Base-by-base conservation (phyloP, 2,888 invertebrate species). In the Caenorhabditis parvicauda region DNA sequence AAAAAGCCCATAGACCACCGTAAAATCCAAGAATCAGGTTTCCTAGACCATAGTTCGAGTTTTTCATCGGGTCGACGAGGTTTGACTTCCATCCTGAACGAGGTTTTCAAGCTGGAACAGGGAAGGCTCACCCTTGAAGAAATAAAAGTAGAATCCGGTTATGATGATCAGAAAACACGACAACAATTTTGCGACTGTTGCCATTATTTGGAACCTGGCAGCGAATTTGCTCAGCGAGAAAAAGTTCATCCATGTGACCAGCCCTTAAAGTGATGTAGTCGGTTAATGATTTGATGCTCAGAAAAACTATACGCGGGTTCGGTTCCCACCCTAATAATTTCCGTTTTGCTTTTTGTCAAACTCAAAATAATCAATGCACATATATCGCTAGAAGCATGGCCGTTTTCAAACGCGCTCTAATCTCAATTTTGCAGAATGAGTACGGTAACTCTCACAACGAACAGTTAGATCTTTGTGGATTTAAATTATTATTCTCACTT, bases 171-270 rank as follows among this genome's bases (percentile, higher is more conserved):
- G 54, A 3, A 65, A 70, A 54, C 78, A 79, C 1, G 75, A 67
- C 24, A 75, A 53, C 22, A 77, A 54, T 48, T 79, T 79, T 12
- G 79, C 79, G 7, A 76, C 63, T 6, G 79, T 79, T 21, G 78
- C 79, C n/a, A 75, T 55, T 42, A 79, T 77, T 55, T 79, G 79
- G 53, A 77, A 79, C 2, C 67, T 59, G 6, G 79, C 76, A 6
- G 79, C 79, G 57, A 79, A 79, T 43, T 74, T 77, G 64, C 65
- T 71, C 39, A 79, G 51, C 42, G 69, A 74, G 67, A 79, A 79
- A 63, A 79, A 79, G 66, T 79, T 79, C 77, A 79, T 78, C 79
- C 79, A 79, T 12, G 77, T 78, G 46, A 79, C 74, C 14, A 80
- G 64, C 67, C 67, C 79, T 79, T 51, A 41, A 65, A 60, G 32